A percentile compares a stretch with the other conserved stretches of the same genome.
phyloP scores from a whole-genome alignment of 2,797 vertebrate genomes.

The Amniataba percoides region DNA sequence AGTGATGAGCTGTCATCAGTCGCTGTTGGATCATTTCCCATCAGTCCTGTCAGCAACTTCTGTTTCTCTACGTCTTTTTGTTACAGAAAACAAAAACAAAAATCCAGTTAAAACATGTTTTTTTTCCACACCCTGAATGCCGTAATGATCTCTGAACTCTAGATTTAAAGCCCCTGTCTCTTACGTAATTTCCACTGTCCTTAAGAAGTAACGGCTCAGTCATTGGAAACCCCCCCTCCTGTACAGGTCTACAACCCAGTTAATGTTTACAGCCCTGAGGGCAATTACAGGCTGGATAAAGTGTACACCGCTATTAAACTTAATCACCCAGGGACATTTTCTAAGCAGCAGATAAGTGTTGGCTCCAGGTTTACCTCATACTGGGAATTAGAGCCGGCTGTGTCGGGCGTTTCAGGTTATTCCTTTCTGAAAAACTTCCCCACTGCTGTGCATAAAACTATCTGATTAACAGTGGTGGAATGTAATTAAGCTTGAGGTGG shows the following conservation, averaged over 20 bases:
- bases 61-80: background rate
- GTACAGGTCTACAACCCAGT: slow-evolving; percentile 28
- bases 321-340: slow-evolving; percentile 23
- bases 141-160: background rate
- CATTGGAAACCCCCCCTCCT: slow-evolving; percentile 52
- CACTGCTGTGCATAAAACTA: background rate
- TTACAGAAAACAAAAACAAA: background rate
- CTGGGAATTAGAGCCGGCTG: background rate
- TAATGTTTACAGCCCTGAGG: slow-evolving; percentile 54
- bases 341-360: background rate
- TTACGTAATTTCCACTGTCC: background rate
- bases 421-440: slow-evolving; percentile 24
- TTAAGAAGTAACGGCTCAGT: slow-evolving; percentile 5
- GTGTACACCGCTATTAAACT: slow-evolving; percentile 25
- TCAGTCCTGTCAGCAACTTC: background rate
- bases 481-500: no score
- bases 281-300: slow-evolving; percentile 25
- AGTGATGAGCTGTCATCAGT: slow-evolving; percentile 27
- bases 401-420: background rate
- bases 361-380: slow-evolving; percentile 17
- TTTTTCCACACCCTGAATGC: background rate
- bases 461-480: background rate
- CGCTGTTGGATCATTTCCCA: slow-evolving; percentile 9
- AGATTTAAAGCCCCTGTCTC: background rate
- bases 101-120: background rate